Conservation (phyloP, 1,140 invertebrate genomes). For the Drosophila auraria region DNA sequence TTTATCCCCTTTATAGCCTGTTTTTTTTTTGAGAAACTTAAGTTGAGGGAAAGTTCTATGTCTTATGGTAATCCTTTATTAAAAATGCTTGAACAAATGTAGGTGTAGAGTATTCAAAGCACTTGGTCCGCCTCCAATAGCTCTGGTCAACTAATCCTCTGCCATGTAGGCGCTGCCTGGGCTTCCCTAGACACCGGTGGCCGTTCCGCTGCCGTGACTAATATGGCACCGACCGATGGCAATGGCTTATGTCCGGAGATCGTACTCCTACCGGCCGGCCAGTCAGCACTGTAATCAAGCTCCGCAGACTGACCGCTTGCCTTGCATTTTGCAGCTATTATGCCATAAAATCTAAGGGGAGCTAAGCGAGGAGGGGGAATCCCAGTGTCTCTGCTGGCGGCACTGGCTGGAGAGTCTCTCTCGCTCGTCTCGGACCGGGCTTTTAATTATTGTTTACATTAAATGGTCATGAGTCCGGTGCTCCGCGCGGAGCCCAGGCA, state of each 20-base stretch:
- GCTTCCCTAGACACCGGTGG: conserved; percentile 21
- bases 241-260: conserved; percentile 11
- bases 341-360: conserved; percentile 60
- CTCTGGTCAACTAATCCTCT: conserved; percentile 19
- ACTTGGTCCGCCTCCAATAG: background rate
- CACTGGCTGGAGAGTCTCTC: conserved; percentile 32
- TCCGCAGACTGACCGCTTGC: conserved; percentile 46
- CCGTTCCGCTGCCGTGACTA: conserved; percentile 51
- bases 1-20: background rate
- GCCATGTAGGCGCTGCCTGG: background rate
- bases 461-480: conserved; percentile 78
- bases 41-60: too few species aligned
- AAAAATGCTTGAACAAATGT: background rate
- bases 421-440: conserved; percentile 25
- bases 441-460: conserved; percentile 84
- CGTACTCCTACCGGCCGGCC: conserved; percentile 18
- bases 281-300: conserved; percentile 64
- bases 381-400: conserved; percentile 25
- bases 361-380: background rate
- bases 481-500: conserved; percentile 43
- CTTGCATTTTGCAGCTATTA: conserved; percentile 73
- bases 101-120: conserved; percentile 3
- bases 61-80: background rate
- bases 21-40: background rate
- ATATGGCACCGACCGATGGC: conserved; percentile 49